Base-by-base conservation (phyloP, 2,113 vertebrate species). In the Psittacara wagleri region DNA sequence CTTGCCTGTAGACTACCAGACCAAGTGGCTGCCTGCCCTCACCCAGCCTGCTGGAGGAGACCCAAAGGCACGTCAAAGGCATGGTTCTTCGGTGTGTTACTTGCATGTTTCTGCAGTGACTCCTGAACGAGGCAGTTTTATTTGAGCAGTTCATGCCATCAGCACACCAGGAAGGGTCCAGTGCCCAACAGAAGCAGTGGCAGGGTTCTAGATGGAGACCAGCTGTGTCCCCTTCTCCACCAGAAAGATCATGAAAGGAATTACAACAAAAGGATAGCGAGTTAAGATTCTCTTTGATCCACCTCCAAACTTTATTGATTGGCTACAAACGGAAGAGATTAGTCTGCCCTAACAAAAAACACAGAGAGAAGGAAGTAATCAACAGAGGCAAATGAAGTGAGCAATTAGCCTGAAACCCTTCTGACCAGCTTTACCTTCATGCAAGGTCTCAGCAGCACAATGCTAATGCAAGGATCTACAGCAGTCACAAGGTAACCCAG, bases 401-500 rank as follows among this genome's bases (percentile, higher is more conserved):
- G 70, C 62, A 52, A 39, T 72, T 64, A 72, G 23, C 9, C 80
- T 46, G 55, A 41, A 90, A 35, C 35, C 37, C 59, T 92, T 62
- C 67, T 18, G 73, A 43, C 19, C 39, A 87, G 66, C 69, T 49
- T 76, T 25, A 14, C n/a, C 57, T 81, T 69, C 51, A 12, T 13
- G 44, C 33, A n/a, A 23, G 8, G 27, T 41, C n/a, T 39, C 41
- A 70, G 39, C 31, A 52, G n/a, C 20, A 3, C 4, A 43, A 33
- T 37, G 41, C 31, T n/a, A 28, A 73, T 29, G 29, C 43, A 87
- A 66, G 74, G 55, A 68, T 48, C 83, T 74, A 69, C 85, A 88
- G 64, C 79, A 83, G 35, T 41, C 75, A 57, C 93, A 84, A 97
- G 95, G 96, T 96, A 96, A 96, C 25, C 7, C n/a, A 67, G 33